Evolutionary conservation across 2,113 vertebrate genomes (phyloP).

Genomic region (Erythrolamprus reginae): DNA sequence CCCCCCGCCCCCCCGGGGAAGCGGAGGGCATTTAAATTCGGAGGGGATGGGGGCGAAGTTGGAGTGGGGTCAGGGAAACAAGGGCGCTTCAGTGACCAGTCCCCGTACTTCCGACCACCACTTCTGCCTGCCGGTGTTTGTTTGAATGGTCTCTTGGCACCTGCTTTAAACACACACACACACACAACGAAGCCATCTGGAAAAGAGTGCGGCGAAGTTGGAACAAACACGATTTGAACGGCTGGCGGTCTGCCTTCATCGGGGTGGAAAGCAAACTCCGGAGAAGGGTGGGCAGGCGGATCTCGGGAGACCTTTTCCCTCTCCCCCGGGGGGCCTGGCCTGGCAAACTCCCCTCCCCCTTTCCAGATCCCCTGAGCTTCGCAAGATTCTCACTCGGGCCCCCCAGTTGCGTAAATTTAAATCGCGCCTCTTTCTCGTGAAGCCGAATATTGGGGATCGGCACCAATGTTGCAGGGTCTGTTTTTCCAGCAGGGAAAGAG

Average conservation of each 20-base stretch:
- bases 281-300: neutral
- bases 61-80: neutral
- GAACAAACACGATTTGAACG: neutral
- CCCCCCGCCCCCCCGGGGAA: too few relatives aligned
- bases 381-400: too few relatives aligned
- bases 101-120: neutral
- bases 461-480: too few relatives aligned
- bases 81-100: neutral
- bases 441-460: too few relatives aligned
- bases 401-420: too few relatives aligned
- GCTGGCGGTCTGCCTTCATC: neutral
- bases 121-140: neutral
- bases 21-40: neutral
- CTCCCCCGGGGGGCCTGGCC: too few relatives aligned
- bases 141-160: conserved; percentile 15
- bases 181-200: conserved; percentile 24
- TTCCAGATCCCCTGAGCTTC: too few relatives aligned
- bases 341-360: too few relatives aligned
- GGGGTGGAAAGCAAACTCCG: conserved; percentile 7
- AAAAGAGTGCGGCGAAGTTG: neutral
- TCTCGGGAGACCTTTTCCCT: too few relatives aligned
- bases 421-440: too few relatives aligned
- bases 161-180: too few relatives aligned
- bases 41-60: neutral
- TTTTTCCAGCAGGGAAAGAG: neutral